phyloP scores from a whole-genome alignment of 1,140 invertebrate species.

The Tetramorium simillimum region DNA sequence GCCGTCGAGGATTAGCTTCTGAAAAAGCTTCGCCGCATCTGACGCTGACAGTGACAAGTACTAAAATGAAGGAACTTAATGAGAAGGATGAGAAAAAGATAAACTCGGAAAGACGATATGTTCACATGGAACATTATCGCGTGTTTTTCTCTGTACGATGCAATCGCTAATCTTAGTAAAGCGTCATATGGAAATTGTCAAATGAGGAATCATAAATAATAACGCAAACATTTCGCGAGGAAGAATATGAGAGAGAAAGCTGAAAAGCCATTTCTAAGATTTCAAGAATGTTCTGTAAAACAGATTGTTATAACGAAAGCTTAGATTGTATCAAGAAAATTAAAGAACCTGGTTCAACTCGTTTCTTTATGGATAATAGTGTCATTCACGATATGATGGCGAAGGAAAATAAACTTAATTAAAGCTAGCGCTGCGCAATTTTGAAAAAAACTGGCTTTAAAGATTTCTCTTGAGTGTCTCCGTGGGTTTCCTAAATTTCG shows the following conservation, averaged over 20 bases:
- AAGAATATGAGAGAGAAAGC: background rate
- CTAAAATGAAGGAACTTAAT: constrained; percentile 16
- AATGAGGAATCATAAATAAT: background rate
- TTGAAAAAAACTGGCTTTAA: background rate
- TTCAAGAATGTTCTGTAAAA: background rate
- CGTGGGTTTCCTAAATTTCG: background rate
- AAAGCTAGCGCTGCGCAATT: background rate
- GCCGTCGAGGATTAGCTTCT: background rate
- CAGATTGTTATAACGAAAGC: background rate
- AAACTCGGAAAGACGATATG: background rate
- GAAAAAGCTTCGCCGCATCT: background rate
- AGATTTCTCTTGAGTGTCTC: background rate
- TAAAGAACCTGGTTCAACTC: background rate
- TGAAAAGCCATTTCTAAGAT: background rate
- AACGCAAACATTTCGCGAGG: background rate
- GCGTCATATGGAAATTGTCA: background rate
- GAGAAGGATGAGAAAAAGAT: background rate
- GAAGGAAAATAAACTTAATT: constrained; percentile 14
- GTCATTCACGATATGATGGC: background rate
- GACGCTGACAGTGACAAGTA: background rate
- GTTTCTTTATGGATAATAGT: background rate
- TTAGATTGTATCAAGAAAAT: background rate
- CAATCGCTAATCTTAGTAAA: background rate
- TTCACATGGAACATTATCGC: background rate
- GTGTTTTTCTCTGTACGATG: background rate